Conservation (phyloP, 2,888 invertebrate genomes). For the Epicampocera succincta region DNA sequence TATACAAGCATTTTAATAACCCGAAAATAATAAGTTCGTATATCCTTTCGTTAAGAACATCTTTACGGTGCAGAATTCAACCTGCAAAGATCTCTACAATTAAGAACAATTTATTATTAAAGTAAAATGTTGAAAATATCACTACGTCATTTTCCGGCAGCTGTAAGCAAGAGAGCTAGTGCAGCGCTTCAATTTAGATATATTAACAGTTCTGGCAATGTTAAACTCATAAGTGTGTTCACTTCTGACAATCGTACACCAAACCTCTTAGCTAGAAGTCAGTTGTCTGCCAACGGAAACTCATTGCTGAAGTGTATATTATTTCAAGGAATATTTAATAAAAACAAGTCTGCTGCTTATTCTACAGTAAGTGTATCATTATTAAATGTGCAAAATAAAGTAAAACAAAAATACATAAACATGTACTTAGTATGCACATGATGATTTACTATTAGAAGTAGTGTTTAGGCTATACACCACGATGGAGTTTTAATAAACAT, state of each 20-base stretch:
- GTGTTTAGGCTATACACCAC: too few species aligned
- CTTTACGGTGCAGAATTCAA: slow-evolving; percentile 1
- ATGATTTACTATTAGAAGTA: too few species aligned
- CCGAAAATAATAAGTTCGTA: slow-evolving; percentile 9
- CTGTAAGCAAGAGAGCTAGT: slow-evolving; percentile 52
- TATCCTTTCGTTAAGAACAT: neutral
- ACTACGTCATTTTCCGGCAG: slow-evolving; percentile 20
- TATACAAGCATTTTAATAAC: neutral
- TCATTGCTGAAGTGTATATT: neutral
- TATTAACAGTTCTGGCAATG: slow-evolving; percentile 31
- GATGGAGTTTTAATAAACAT: neutral
- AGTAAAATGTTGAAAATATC: slow-evolving; percentile 18
- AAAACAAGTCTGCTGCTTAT: slow-evolving; percentile 8
- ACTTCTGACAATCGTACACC: slow-evolving; percentile 16
- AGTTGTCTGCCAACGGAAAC: neutral
- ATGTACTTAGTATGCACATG: neutral
- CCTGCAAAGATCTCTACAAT: neutral
- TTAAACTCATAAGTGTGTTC: slow-evolving; percentile 17
- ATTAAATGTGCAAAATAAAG: too few species aligned
- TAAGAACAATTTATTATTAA: neutral
- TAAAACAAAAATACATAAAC: too few species aligned
- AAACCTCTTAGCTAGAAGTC: slow-evolving; percentile 5
- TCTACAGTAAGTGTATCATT: slow-evolving; percentile 60
- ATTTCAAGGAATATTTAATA: slow-evolving; percentile 22
- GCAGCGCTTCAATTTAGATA: slow-evolving; percentile 38